Conservation (phyloP, 2,113 vertebrate genomes). For the Ranitomeya imitator region DNA sequence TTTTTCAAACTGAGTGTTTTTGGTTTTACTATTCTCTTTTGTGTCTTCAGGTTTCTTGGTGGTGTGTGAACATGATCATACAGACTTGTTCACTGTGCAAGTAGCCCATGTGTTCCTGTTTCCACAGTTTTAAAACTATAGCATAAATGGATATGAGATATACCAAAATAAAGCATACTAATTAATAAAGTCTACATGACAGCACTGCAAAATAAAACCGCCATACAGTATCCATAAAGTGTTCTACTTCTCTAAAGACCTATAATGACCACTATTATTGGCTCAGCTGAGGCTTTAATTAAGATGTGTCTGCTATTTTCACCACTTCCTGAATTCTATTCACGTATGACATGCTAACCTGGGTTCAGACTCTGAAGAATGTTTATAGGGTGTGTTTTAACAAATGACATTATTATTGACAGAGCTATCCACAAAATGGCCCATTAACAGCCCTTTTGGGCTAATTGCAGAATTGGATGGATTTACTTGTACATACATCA, state of each 20-base stretch:
- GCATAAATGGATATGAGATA: neutral
- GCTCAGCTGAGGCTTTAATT: neutral
- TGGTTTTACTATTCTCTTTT: no score
- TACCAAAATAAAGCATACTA: neutral
- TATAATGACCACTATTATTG: neutral
- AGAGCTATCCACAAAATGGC: neutral
- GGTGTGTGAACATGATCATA: no score
- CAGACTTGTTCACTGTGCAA: no score
- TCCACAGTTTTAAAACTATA: neutral
- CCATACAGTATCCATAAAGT: neutral
- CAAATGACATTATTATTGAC: constrained; percentile 30
- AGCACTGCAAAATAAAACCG: neutral
- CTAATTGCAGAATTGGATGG: neutral
- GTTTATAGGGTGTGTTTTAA: constrained; percentile 36
- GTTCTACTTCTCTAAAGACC: neutral
- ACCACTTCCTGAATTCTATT: constrained; percentile 12
- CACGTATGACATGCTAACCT: constrained; percentile 16
- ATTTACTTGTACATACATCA: neutral
- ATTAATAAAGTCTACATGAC: neutral
- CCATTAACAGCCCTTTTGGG: neutral
- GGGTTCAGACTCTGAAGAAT: neutral
- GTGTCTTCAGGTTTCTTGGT: no score
- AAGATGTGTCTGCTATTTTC: neutral
- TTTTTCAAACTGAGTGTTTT: no score
- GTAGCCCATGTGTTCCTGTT: no score